These are phyloP conservation scores for Ceyx melanurus DNA, from an alignment of 2,113 vertebrate species.

Conservation along the genomic window DNA sequence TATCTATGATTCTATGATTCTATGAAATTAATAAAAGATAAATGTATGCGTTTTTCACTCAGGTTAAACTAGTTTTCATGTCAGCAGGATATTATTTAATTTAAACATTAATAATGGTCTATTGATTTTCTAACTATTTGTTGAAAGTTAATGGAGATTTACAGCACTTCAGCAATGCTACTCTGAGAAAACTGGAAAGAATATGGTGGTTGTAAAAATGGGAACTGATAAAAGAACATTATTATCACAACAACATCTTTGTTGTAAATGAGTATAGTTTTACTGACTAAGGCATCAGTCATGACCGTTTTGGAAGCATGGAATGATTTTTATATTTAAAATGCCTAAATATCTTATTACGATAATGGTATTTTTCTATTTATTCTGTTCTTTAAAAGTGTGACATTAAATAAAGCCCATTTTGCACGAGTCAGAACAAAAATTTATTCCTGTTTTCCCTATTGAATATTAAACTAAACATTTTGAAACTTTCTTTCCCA, in stretches of 20 bases:
- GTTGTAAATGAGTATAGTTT: not conserved
- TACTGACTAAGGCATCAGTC: not conserved
- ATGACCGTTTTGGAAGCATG: not conserved
- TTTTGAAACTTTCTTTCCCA: not conserved
- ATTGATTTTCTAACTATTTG: not conserved
- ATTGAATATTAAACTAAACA: not conserved
- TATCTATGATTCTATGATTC: too few relatives aligned
- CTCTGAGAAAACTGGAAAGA: not conserved
- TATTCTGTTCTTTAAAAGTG: not conserved
- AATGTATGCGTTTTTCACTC: not conserved
- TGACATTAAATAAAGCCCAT: not conserved
- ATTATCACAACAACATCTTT: not conserved
- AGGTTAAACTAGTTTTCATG: not conserved
- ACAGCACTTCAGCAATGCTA: not conserved
- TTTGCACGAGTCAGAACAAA: not conserved
- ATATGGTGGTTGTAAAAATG: not conserved
- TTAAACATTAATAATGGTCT: not conserved
- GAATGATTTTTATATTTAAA: not conserved
- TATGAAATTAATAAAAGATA: not conserved
- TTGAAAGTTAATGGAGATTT: not conserved
- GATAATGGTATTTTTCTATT: not conserved
- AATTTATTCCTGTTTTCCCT: not conserved
- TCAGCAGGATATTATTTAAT: not conserved
- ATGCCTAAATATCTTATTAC: not conserved
- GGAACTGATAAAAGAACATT: not conserved